Conservation (phyloP, 1,140 invertebrate genomes). For the Nilaparvata lugens region DNA sequence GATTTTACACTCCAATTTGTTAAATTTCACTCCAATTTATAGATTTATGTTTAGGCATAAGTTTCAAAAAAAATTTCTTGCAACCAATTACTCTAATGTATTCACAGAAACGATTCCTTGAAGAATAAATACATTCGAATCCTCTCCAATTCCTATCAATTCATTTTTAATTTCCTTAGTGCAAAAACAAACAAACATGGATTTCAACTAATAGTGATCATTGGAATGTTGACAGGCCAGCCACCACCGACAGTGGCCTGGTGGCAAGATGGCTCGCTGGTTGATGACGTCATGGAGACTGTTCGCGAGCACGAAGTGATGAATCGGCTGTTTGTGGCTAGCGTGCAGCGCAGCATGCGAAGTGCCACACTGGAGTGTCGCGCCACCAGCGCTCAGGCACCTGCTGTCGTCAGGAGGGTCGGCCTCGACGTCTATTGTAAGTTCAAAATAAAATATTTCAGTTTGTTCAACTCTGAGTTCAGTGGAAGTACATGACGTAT, state of each 20-base stretch:
- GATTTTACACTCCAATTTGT: no score
- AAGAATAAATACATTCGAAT: no score
- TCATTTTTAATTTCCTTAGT: background rate
- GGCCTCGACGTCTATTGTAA: slow-evolving; percentile 13
- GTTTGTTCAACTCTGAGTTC: no score
- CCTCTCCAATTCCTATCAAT: no score
- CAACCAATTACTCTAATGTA: no score
- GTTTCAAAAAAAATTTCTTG: no score
- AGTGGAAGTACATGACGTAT: no score
- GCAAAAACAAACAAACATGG: background rate
- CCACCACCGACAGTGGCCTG: slow-evolving; percentile 18
- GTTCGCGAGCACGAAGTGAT: slow-evolving; percentile 4
- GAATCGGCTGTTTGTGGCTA: slow-evolving; percentile 15
- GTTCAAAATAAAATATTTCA: no score
- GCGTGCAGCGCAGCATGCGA: slow-evolving; percentile 8
- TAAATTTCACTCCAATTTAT: no score
- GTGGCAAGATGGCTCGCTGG: slow-evolving; percentile 28
- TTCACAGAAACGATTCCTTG: no score
- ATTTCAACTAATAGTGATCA: no score
- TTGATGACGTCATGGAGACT: slow-evolving; percentile 49
- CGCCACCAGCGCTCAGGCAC: background rate
- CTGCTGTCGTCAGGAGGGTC: slow-evolving; percentile 11
- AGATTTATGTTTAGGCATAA: no score
- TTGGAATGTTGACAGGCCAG: slow-evolving; percentile 23
- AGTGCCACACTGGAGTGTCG: slow-evolving; percentile 9